phyloP scores from a whole-genome alignment of 2,888 invertebrate genomes.

The Sesamia inferens region DNA sequence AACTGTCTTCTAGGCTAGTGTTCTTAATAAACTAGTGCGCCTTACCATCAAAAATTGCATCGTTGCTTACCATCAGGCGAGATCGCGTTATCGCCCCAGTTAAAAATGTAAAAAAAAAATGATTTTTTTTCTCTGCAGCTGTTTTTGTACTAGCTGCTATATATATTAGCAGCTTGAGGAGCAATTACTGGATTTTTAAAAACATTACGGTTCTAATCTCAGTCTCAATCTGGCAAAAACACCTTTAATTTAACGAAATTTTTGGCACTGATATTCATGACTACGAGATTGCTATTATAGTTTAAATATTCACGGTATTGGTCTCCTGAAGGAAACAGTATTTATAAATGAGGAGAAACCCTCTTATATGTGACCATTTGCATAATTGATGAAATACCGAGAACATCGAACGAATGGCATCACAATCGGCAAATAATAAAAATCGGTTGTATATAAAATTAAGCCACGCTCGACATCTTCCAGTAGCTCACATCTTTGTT shows the following conservation, averaged over 20 bases:
- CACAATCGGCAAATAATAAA: neutral
- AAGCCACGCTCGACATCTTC: neutral
- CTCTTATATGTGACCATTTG: no score
- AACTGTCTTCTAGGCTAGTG: no score
- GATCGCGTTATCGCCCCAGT: no score
- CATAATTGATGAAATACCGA: neutral
- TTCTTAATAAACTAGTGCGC: no score
- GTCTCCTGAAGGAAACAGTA: neutral
- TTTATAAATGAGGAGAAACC: neutral
- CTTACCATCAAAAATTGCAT: neutral
- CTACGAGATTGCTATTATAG: neutral
- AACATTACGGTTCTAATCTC: neutral
- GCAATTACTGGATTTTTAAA: no score
- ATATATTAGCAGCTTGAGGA: neutral
- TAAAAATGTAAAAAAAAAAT: no score
- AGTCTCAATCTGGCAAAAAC: neutral
- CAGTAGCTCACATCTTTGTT: conserved; percentile 3
- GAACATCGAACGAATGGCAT: neutral
- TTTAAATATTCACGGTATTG: neutral
- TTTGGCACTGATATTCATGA: neutral
- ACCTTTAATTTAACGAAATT: neutral
- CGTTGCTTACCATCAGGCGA: no score
- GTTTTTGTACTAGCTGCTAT: no score
- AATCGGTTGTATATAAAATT: neutral
- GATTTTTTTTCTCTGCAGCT: no score